Evolutionary conservation across 2,888 invertebrate species (phyloP), one percentile per base, ranked within the genome.

Genomic region (Leptogaster cylindrica): DNA sequence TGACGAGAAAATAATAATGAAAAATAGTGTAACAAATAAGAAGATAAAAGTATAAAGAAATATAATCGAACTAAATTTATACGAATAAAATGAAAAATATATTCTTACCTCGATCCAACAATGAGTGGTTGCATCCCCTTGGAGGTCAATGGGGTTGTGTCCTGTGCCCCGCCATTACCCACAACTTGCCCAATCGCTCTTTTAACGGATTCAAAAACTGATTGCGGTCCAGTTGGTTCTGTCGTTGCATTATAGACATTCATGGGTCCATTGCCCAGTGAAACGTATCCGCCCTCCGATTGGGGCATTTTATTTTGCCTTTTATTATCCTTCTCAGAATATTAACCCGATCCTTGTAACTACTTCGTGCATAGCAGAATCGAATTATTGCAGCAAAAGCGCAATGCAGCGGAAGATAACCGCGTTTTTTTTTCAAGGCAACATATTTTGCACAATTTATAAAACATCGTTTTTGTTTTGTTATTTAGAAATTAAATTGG

Each of bases 231-330:
- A 50, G 77, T 76, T 63, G 81, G 81, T 74, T 81, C 81, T 75
- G 81, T 81, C 72, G 81, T 81, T 70, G 80, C 77, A 73, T 81
- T 81, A 75, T 81, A 81, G 72, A 81, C 81, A 46, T 66, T 70
- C 68, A 71, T 70, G 73, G 78, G 76, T 63, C 77, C 77, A 73
- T 74, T 75, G 66, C 78, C 80, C 73, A 81, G 74, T 68, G 80
- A 81, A 50, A 80, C 75, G 74, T 81, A 81, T 68, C 81, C 81
- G 75, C 80, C 80, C 74, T 81, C 81, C 65, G 78, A 74, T 71
- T 80, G 81, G 72, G 81, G 81, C 81, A 80, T 80, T 71, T 71
- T 72, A n/a, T 51, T 65, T 52, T 66, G 50, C 27, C 8, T 48
- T 44, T 36, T 31, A 28, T 50, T 8, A n/a, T n/a, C n/a, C 27